phyloP scores from a whole-genome alignment of 2,888 invertebrate genomes.

The Hyposoter didymator region DNA sequence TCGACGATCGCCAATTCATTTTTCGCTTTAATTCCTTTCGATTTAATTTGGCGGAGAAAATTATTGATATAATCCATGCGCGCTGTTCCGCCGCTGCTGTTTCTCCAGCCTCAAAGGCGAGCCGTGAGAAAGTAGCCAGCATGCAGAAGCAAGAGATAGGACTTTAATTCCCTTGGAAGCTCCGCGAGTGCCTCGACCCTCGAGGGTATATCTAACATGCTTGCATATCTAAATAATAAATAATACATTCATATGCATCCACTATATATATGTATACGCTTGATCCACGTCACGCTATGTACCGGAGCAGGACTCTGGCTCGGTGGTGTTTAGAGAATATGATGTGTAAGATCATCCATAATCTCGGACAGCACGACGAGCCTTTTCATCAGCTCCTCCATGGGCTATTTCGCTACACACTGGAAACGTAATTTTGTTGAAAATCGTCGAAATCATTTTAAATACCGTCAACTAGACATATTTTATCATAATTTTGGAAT shows the following conservation, averaged over 20 bases:
- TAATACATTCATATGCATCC: not conserved
- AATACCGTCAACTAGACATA: too few relatives aligned
- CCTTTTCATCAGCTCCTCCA: not conserved
- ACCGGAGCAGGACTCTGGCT: not conserved
- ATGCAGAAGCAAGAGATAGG: constrained; percentile 60
- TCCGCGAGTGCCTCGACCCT: constrained; percentile 48
- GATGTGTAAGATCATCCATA: constrained; percentile 8
- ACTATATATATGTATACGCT: not conserved
- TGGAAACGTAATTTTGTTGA: too few relatives aligned
- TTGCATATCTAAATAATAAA: constrained; percentile 32
- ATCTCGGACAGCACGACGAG: not conserved
- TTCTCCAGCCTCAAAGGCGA: not conserved
- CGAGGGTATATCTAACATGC: constrained; percentile 45
- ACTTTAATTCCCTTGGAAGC: constrained; percentile 66
- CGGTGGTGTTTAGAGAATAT: constrained; percentile 20
- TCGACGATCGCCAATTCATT: not conserved
- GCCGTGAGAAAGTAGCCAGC: constrained; percentile 60
- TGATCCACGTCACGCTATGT: constrained; percentile 11
- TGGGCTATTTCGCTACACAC: not conserved
- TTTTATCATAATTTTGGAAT: too few relatives aligned
- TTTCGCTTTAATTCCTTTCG: not conserved
- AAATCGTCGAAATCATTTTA: too few relatives aligned
- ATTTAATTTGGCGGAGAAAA: not conserved
- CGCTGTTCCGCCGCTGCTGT: not conserved
- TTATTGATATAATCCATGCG: not conserved